Evolutionary conservation across 2,888 invertebrate genomes (phyloP), one percentile per base, ranked within the genome.

Genomic region (Diogma glabrata): DNA sequence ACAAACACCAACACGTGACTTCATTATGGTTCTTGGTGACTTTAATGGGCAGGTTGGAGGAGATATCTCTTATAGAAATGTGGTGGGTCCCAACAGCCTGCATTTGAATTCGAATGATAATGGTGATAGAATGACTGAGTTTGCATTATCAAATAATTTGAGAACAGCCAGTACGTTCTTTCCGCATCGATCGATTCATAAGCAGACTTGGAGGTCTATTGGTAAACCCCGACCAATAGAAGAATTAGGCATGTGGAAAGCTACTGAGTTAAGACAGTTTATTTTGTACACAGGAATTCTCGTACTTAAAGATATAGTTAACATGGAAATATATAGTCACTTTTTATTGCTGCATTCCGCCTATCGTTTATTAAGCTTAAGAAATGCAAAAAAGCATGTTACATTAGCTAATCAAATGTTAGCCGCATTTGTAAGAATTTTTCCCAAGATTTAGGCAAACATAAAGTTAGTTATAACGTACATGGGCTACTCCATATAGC

Each of bases 221-320:
- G 53, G 55, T 54, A 52, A 55, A 43, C 55, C 56, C n/a, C 33
- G 55, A 20, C 9, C 40, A 26, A 52, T 56, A 7, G 51, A 56
- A 4, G 56, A 57, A 52, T 12, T 57, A 23, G 14, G 47, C 3
- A 53, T 51, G 9, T 57, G 56, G 55, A 56, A 55, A 36, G 54
- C 57, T 16, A 47, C 38, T 2, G 54, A 52, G 45, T 47, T 50
- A 24, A 40, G 52, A 8, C 54, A 52, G 22, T 50, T 54, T 23
- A 38, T 52, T 12, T 22, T 57, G 4, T 57, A 55, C 49, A 54
- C 55, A 6, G 56, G 56, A 17, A 49, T 56, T 26, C 43, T 53
- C 30, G 52, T 51, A 22, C 53, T 57, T 16, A 56, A 56, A 57
- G 49, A 57, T 16, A 50, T 50, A 33, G 53, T 57, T 20, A 8